Evolutionary conservation across 2,888 invertebrate species (phyloP).

Genomic region (Amphimallon solstitiale): DNA sequence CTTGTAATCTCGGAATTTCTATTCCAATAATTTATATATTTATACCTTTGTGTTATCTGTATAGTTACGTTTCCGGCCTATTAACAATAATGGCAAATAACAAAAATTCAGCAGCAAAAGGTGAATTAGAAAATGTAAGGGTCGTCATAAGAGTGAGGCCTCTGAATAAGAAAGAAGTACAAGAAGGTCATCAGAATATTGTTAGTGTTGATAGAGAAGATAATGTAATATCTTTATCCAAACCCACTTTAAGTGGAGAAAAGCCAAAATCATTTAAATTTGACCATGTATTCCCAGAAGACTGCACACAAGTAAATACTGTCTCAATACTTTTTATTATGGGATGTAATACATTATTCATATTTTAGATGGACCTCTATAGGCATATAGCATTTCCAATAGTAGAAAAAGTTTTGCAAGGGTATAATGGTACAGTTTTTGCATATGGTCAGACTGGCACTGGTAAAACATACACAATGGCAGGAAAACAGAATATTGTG

Average conservation of each 20-base stretch:
- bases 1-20: too few species aligned
- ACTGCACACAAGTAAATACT: slow-evolving; percentile 79
- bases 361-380: slow-evolving; percentile 87
- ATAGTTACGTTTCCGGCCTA: neutral
- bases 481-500: slow-evolving; percentile 86
- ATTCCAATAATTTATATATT: too few species aligned
- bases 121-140: slow-evolving; percentile 84
- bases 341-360: neutral
- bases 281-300: slow-evolving; percentile 91
- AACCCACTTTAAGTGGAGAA: slow-evolving; percentile 76
- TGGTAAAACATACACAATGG: slow-evolving; percentile 99
- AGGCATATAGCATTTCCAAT: slow-evolving; percentile 96
- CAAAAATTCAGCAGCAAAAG: slow-evolving; percentile 41
- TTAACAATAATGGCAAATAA: slow-evolving; percentile 41
- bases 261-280: slow-evolving; percentile 92
- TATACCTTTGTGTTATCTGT: neutral
- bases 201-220: slow-evolving; percentile 81
- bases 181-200: slow-evolving; percentile 76
- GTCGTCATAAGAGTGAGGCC: slow-evolving; percentile 97
- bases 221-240: slow-evolving; percentile 80
- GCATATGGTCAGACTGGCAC: slow-evolving; percentile 95
- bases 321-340: slow-evolving; percentile 28
- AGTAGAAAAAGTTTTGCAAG: slow-evolving; percentile 94
- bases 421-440: slow-evolving; percentile 95
- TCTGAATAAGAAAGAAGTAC: slow-evolving; percentile 85